Conservation (phyloP, 2,113 vertebrate genomes). For the Ciconia stormi region DNA sequence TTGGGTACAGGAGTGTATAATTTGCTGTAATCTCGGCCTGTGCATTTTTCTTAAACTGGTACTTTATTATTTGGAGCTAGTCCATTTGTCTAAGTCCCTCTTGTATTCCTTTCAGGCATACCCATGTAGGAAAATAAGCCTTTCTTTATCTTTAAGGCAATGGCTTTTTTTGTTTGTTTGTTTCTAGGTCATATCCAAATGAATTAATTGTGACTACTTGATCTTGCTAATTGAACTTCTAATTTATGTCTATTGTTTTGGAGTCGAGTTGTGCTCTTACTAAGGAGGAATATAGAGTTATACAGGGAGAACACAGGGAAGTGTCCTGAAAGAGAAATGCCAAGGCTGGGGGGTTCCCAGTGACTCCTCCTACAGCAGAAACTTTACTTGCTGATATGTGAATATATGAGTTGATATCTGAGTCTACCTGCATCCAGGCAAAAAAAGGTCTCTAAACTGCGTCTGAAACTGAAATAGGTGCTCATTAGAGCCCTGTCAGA, state of each 20-base stretch:
- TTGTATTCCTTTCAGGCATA: not conserved
- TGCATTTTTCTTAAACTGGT: conserved; percentile 12
- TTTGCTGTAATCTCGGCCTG: conserved; percentile 21
- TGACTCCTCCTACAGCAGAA: not conserved
- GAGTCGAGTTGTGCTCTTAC: not conserved
- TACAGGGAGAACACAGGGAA: not conserved
- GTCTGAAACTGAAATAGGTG: not conserved
- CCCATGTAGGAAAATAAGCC: not conserved
- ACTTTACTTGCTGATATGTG: not conserved
- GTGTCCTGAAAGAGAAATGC: not conserved
- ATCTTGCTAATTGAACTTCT: conserved; percentile 54
- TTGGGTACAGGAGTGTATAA: not conserved
- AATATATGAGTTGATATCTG: not conserved
- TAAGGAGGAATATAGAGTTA: not conserved
- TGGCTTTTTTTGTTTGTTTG: not conserved
- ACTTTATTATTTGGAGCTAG: conserved; percentile 7
- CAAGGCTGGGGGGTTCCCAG: not conserved
- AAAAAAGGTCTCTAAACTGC: not conserved
- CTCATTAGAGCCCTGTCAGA: not conserved
- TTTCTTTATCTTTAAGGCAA: not conserved
- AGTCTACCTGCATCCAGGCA: not conserved
- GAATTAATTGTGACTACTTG: conserved; percentile 29
- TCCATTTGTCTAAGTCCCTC: not conserved
- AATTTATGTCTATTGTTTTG: conserved; percentile 32
- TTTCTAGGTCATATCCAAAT: conserved; percentile 24